phyloP scores from a whole-genome alignment of 2,888 invertebrate genomes.

The Cosmia pyralina region DNA sequence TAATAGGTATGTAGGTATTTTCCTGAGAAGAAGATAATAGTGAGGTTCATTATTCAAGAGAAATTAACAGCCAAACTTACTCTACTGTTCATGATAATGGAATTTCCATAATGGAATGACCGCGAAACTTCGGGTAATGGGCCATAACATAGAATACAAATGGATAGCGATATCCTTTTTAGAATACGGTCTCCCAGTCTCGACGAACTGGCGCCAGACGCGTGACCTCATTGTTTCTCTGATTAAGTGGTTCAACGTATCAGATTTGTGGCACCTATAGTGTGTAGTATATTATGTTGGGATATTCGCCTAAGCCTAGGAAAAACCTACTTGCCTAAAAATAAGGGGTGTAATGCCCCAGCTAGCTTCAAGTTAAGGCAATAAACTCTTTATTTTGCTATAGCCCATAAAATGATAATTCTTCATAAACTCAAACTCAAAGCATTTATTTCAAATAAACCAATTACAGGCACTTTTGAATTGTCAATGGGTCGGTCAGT shows the following conservation, averaged over 20 bases:
- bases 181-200: conserved; percentile 36
- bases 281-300: not conserved
- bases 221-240: conserved; percentile 39
- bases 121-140: not conserved
- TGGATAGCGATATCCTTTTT: not conserved
- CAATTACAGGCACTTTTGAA: too few relatives aligned
- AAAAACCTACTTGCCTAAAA: not conserved
- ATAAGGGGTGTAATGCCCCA: not conserved
- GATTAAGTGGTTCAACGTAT: conserved; percentile 1
- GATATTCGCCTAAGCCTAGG: conserved; percentile 2
- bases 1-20: not conserved
- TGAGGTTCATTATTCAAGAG: not conserved
- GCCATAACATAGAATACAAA: not conserved
- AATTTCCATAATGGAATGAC: not conserved
- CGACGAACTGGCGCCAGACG: conserved; percentile 48
- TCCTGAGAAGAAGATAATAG: not conserved
- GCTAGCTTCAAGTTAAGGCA: too few relatives aligned
- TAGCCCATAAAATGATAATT: too few relatives aligned
- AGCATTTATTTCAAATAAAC: too few relatives aligned
- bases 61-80: not conserved
- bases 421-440: too few relatives aligned
- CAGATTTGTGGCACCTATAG: not conserved
- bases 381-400: too few relatives aligned
- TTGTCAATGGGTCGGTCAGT: too few relatives aligned
- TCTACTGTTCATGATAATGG: not conserved